Evolutionary conservation across 1,140 invertebrate genomes (phyloP), one percentile per base, ranked within the genome.

Genomic region (Drosophila elegans): DNA sequence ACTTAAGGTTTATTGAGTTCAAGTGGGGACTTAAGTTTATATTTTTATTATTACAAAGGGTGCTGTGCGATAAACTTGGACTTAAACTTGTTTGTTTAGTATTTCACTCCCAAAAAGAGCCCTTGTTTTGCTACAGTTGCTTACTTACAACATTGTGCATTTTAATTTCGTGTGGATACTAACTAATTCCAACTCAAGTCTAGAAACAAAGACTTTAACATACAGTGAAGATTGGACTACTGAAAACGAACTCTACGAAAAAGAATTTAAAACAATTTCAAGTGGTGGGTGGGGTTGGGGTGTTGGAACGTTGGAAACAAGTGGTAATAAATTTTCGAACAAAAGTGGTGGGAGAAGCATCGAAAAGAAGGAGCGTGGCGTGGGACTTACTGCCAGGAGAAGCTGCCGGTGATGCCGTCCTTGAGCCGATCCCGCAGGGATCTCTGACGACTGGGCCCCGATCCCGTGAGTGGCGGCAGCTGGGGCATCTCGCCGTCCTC

Each of bases 331-430:
- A 56, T 69, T 71, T 71, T 56, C n/a, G 12, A 48, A 75, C 27
- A 21, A 60, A 59, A 76, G 63, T 61, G 52, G 41, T 78, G 34
- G 56, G 73, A 81, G 55, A 83, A 81, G 64, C 83, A 34, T 54
- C 61, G 44, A 48, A 78, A 68, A 73, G 44, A 46, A 46, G 41
- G 42, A 59, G 38, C 46, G 44, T 69, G 13, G 27, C 53, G 52
- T 53, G 52, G 59, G 91, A 96, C 95, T 96, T 94, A 96, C 95
- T 96, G 95, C 95, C 95, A 96, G 74, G 94, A 94, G 84, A 95
- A 95, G 91, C 95, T 95, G 89, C 95, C 95, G 34, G 95, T 95
- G 91, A 96, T 96, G 78, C 95, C 95, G 49, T 96, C 95, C 85
- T 95, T 94, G 42, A 96, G 94, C 21, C 95, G 94, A 90, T 96